Conservation (phyloP, 2,888 invertebrate genomes). For the Machimus atricapillus region DNA sequence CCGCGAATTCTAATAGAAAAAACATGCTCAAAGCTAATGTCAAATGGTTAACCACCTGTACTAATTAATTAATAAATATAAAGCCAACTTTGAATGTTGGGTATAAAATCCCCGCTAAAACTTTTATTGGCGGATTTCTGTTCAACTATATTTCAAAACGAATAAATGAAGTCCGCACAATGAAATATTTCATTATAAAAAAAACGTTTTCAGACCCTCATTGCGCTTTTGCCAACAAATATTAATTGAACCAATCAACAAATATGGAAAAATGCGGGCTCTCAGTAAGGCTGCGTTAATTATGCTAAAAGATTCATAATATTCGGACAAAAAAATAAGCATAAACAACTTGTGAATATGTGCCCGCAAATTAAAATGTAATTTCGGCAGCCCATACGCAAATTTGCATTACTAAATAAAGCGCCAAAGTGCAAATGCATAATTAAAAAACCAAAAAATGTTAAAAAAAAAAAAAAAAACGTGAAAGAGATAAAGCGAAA, state of each 20-base stretch:
- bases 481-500: not conserved
- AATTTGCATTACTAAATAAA: constrained; percentile 19
- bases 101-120: not conserved
- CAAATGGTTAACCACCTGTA: not conserved
- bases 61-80: not conserved
- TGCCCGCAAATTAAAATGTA: not conserved
- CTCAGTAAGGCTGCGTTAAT: not conserved
- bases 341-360: not conserved
- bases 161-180: not conserved
- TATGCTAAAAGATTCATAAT: constrained; percentile 12
- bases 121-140: not conserved
- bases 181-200: not conserved
- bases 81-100: not conserved
- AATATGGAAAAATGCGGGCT: not conserved
- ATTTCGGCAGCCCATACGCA: not conserved
- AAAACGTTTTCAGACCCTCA: not conserved
- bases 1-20: not conserved
- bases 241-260: not conserved
- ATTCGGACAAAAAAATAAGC: not conserved
- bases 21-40: not conserved
- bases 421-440: constrained; percentile 11
- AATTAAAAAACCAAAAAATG: not conserved
- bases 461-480: not conserved
- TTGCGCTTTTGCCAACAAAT: not conserved
- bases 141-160: not conserved